Base-by-base conservation (phyloP, 2,888 invertebrate species). In the Lampropteryx suffumata region DNA sequence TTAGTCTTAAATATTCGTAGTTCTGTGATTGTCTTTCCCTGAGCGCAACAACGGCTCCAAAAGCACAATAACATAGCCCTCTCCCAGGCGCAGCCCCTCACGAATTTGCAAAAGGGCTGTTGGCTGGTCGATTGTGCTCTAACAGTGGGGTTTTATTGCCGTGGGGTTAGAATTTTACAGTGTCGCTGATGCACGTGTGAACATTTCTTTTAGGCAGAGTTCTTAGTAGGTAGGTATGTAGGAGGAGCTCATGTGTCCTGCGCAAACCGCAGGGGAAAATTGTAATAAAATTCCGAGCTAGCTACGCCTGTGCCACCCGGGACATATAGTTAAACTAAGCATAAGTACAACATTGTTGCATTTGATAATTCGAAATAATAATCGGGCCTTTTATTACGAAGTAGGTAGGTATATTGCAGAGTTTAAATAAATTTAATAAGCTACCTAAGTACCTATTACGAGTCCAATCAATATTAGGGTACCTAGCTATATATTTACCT, bases 101-200 rank as follows among this genome's bases (percentile, higher is more conserved):
- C 51, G 36, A 44, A 56, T 56, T 61, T 37, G 57, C 62, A 35
- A 56, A 46, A 49, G 48, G 45, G 55, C 49, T 47, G 52, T 53
- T 49, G 47, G 52, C 53, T 60, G 55, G 51, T 47, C 55, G 58
- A 50, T 57, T 41, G 57, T 52, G 26, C 37, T 45, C n/a, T n/a
- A n/a, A n/a, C n/a, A 47, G 50, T 57, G 33, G 43, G 74, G 76
- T 79, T 84, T 83, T 84, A 84, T 82, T 79, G 71, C 71, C 59
- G 61, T 71, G 72, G 78, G 82, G 81, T 71, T 63, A 62, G 64
- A 66, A 64, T 70, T 72, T 67, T 65, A 60, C 43, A 46, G 34
- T 52, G 28, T 30, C 5, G 29, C 13, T 44, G 45, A 37, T 35
- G 55, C 44, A 44, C 43, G 39, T 32, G 30, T 39, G 24, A 10